A percentile compares a stretch with the other conserved stretches of the same genome.
phyloP scores from a whole-genome alignment of 1,140 invertebrate genomes.

The Bradynema listronoti region DNA sequence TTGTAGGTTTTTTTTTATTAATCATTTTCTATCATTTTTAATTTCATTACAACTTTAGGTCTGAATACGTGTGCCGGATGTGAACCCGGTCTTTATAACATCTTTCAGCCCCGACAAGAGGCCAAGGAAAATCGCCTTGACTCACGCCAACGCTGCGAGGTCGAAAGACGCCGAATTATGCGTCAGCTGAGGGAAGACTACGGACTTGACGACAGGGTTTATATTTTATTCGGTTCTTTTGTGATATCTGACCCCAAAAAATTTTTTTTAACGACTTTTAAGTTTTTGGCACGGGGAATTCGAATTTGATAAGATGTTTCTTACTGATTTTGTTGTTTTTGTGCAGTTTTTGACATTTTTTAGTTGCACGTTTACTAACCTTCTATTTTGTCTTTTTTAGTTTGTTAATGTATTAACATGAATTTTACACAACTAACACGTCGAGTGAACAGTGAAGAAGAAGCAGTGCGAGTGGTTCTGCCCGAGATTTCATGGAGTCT shows the following conservation, averaged over 20 bases:
- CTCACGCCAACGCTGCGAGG: background rate
- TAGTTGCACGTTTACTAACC: too few species aligned
- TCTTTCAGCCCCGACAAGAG: background rate
- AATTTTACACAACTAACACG: too few species aligned
- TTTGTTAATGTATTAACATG: too few species aligned
- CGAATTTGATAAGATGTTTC: too few species aligned
- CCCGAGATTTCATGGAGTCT: too few species aligned
- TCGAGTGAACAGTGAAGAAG: too few species aligned
- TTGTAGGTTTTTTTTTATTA: background rate
- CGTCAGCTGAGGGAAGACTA: background rate
- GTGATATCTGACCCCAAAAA: too few species aligned
- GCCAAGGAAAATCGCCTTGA: background rate
- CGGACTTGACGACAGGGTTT: slow-evolving; percentile 1
- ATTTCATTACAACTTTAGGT: background rate
- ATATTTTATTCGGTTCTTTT: slow-evolving; percentile 74
- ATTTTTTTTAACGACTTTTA: slow-evolving; percentile 78
- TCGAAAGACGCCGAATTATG: background rate
- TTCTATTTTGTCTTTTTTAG: too few species aligned
- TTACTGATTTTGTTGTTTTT: too few species aligned
- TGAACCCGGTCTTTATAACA: slow-evolving; percentile 9
- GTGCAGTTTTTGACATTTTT: too few species aligned
- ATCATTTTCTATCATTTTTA: background rate
- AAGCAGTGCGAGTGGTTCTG: too few species aligned
- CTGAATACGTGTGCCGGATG: slow-evolving; percentile 7
- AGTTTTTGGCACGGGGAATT: too few species aligned